Percentiles rank a stretch among this genome's conserved stretches.
Evolutionary conservation across 2,797 vertebrate species (phyloP).

Genomic region (Fistularia commersonii): DNA sequence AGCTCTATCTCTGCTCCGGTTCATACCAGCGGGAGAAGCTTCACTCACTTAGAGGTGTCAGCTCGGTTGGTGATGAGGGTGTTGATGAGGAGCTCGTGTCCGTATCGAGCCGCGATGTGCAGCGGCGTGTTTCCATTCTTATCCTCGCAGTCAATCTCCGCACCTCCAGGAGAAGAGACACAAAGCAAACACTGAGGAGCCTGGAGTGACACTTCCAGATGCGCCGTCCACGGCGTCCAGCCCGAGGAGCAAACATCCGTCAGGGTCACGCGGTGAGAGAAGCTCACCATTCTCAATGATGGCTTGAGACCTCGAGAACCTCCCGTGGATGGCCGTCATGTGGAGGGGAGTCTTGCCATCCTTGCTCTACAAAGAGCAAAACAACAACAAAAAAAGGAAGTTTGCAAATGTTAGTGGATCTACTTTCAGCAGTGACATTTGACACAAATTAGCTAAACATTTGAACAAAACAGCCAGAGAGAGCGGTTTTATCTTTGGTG

Average conservation of each 20-base stretch:
- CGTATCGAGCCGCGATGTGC: conserved; percentile 95
- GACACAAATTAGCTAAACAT: too few species aligned
- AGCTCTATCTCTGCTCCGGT: too few species aligned
- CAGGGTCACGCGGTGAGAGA: neutral
- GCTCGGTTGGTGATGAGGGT: conserved; percentile 94
- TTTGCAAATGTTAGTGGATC: too few species aligned
- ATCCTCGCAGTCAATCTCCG: conserved; percentile 97
- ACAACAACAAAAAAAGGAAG: too few species aligned
- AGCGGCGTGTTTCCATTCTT: conserved; percentile 97
- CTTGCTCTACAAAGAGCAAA: conserved; percentile 81
- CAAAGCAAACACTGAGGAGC: too few species aligned
- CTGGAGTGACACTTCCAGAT: too few species aligned
- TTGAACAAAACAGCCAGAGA: too few species aligned
- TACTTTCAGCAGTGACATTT: too few species aligned
- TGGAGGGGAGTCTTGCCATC: conserved; percentile 97
- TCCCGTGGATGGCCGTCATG: conserved; percentile 98
- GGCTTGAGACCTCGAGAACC: conserved; percentile 97
- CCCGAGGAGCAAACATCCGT: neutral
- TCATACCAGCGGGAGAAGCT: too few species aligned
- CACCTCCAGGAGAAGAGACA: conserved; percentile 70
- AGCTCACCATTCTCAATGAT: conserved; percentile 95
- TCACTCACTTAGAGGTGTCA: conserved; percentile 92
- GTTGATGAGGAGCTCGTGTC: conserved; percentile 97
- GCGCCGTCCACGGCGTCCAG: conserved; percentile 1
- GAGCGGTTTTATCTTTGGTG: too few species aligned